These are phyloP conservation scores for Cistogaster globosa DNA, from an alignment of 2,888 invertebrate species.

Conservation along the genomic window DNA sequence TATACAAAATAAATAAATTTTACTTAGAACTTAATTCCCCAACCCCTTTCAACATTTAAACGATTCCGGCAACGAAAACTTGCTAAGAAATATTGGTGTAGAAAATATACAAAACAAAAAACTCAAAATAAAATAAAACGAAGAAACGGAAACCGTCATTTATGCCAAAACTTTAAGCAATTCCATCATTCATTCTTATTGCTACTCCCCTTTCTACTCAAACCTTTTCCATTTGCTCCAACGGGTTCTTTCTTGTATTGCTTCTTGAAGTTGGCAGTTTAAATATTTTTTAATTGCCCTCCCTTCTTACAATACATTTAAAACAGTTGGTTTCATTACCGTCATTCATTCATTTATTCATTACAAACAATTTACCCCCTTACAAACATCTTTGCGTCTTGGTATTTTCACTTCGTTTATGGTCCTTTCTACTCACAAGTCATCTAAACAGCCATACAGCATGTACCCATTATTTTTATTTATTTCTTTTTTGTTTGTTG, in stretches of 20 bases:
- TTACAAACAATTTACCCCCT: slow-evolving; percentile 56
- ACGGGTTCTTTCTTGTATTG: slow-evolving; percentile 31
- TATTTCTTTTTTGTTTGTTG: slow-evolving; percentile 77
- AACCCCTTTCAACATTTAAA: background rate
- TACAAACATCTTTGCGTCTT: slow-evolving; percentile 13
- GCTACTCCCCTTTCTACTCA: slow-evolving; percentile 1
- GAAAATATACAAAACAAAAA: slow-evolving; percentile 37
- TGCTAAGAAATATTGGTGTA: slow-evolving; percentile 54
- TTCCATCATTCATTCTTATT: slow-evolving; percentile 67
- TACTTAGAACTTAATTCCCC: slow-evolving; percentile 53
- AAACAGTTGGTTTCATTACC: slow-evolving; percentile 68
- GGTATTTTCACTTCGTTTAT: slow-evolving; percentile 12
- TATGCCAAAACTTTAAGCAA: slow-evolving; percentile 70
- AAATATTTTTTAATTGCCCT: slow-evolving; percentile 81
- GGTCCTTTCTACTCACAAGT: slow-evolving; percentile 23
- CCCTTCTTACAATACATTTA: slow-evolving; percentile 58
- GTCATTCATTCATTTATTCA: slow-evolving; percentile 45
- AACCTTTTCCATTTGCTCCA: slow-evolving; percentile 52
- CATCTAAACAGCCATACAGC: slow-evolving; percentile 27
- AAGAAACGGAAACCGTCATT: slow-evolving; percentile 65
- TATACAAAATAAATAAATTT: slow-evolving; percentile 68
- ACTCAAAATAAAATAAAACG: background rate
- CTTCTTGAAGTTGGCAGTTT: slow-evolving; percentile 75
- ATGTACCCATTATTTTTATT: slow-evolving; percentile 77
- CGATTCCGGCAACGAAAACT: slow-evolving; percentile 52